phyloP scores from a whole-genome alignment of 2,888 invertebrate genomes.

The Sturmia bella region DNA sequence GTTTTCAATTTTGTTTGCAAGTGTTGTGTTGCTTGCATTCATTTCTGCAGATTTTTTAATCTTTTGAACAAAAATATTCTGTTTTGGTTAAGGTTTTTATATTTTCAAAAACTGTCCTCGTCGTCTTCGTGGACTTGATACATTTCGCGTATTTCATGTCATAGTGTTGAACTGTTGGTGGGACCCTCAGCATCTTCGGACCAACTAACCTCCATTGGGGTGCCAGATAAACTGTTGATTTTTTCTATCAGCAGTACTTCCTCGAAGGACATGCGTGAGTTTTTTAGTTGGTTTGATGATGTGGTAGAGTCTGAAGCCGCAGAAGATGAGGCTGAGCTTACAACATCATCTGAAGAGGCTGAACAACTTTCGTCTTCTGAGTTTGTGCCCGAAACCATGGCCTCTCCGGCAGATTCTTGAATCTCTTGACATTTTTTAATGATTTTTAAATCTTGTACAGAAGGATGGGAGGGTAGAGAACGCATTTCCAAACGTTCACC shows the following conservation, averaged over 20 bases:
- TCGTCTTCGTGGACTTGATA: slow-evolving; percentile 76
- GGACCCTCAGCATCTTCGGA: slow-evolving; percentile 80
- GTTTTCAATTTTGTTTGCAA: slow-evolving; percentile 68
- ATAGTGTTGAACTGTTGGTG: slow-evolving; percentile 76
- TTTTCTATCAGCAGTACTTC: slow-evolving; percentile 79
- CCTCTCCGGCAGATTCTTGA: slow-evolving; percentile 86
- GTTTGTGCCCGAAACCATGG: slow-evolving; percentile 86
- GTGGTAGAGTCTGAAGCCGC: slow-evolving; percentile 75
- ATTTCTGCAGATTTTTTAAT: slow-evolving; percentile 57
- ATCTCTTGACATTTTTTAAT: slow-evolving; percentile 82
- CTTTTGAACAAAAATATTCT: slow-evolving; percentile 54
- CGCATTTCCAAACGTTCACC: slow-evolving; percentile 76
- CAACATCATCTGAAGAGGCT: slow-evolving; percentile 82
- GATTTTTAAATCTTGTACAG: slow-evolving; percentile 77
- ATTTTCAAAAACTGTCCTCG: slow-evolving; percentile 81
- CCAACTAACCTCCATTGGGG: slow-evolving; percentile 82
- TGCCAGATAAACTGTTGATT: slow-evolving; percentile 81
- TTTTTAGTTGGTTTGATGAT: slow-evolving; percentile 72
- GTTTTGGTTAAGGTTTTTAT: slow-evolving; percentile 57
- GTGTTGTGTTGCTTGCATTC: slow-evolving; percentile 50
- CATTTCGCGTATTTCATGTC: slow-evolving; percentile 76
- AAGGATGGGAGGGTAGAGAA: slow-evolving; percentile 76
- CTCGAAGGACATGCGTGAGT: slow-evolving; percentile 79
- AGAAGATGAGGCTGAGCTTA: slow-evolving; percentile 81
- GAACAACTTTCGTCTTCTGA: slow-evolving; percentile 84